phyloP scores from a whole-genome alignment of 1,140 invertebrate species.

The Apis dorsata region DNA sequence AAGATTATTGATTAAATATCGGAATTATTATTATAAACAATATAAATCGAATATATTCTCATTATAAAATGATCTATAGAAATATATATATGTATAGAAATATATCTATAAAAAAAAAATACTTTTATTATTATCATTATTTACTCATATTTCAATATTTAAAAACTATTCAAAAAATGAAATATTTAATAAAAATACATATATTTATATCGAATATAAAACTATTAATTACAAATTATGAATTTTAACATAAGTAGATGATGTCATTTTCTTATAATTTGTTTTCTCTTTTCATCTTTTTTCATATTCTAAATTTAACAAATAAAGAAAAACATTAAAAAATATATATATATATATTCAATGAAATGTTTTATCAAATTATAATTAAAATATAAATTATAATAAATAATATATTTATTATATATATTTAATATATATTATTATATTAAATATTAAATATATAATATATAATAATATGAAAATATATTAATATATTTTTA shows the following conservation, averaged over 20 bases:
- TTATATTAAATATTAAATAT: too few species aligned
- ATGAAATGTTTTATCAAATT: neutral
- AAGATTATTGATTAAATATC: neutral
- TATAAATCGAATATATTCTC: constrained; percentile 5
- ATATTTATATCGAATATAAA: neutral
- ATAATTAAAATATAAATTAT: too few species aligned
- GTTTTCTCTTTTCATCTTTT: too few species aligned
- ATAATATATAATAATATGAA: too few species aligned
- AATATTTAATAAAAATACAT: neutral
- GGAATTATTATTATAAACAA: constrained; percentile 21
- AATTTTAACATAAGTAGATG: neutral
- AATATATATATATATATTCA: neutral
- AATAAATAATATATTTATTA: too few species aligned
- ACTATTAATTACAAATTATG: too few species aligned
- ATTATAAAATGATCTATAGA: constrained; percentile 2
- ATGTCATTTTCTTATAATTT: neutral
- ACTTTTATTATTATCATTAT: neutral
- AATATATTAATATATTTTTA: neutral
- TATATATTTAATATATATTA: neutral
- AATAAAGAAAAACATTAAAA: neutral
- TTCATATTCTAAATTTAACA: neutral
- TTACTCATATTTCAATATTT: neutral
- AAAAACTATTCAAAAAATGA: neutral
- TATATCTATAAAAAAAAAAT: neutral
- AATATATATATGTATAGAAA: neutral